Evolutionary conservation across 2,888 invertebrate species (phyloP), one percentile per base, ranked within the genome.

Genomic region (Electrophaes corylata): DNA sequence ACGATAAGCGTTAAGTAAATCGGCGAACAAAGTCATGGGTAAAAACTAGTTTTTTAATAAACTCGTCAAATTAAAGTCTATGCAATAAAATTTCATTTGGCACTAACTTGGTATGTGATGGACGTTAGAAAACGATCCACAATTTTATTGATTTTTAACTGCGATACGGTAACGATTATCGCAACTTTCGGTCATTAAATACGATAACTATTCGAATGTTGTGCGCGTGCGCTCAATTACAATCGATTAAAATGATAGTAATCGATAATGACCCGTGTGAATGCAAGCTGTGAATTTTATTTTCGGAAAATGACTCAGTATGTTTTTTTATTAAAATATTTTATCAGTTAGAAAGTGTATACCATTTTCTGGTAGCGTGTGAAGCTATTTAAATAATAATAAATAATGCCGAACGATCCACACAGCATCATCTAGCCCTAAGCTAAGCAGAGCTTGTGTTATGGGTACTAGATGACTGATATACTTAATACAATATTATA

Each of bases 181-280:
- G 71, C 75, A 74, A 82, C 84, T 84, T 84, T 84, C 84, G 74
- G 76, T 79, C 71, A 79, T 84, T 81, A 83, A 76, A 71, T 72
- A 71, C 68, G 75, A 75, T 75, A 72, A 61, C 62, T 60, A 62
- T 67, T 65, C 63, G 66, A 69, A 60, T 66, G 46, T 39, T 64
- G 67, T 45, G 84, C 85, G 84, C 86, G 84, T 76, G 76, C 83
- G 80, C 80, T 82, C 87, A 83, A 88, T 89, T 87, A 86, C 75
- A 82, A 84, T 83, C 86, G 82, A 83, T 86, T 85, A 78, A 75
- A 79, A 76, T 77, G 84, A 86, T 86, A 76, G 76, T 83, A 85
- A 88, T 89, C 86, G 81, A 78, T 85, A 86, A 87, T 84, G 77
- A 77, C 73, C 81, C 83, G 81, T 80, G 77, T 72, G 78, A 75